Evolutionary conservation across 2,797 vertebrate species (phyloP).

Genomic region (Ciconia nigra): DNA sequence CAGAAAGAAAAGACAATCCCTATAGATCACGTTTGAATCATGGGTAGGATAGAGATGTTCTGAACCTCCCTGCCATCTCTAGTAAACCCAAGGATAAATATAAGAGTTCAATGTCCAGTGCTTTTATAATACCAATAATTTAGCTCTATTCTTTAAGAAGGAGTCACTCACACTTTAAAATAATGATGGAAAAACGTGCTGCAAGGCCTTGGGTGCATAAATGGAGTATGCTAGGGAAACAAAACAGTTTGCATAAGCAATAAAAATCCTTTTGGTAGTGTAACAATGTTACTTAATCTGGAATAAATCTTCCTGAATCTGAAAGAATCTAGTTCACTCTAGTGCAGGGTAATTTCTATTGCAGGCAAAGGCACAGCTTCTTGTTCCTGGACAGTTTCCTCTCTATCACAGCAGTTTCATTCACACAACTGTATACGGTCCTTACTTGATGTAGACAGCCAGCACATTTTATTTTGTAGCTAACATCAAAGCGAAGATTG

Average conservation of each 20-base stretch:
- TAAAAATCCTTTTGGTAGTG: background rate
- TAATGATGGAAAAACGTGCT: background rate
- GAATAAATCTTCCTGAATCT: background rate
- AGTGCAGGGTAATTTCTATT: background rate
- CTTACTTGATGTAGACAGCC: background rate
- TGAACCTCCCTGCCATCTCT: background rate
- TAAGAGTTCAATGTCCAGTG: background rate
- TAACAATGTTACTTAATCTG: background rate
- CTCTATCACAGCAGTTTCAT: background rate
- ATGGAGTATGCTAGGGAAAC: background rate
- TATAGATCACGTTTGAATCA: conserved; percentile 19
- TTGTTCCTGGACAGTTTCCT: background rate
- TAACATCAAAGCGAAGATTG: background rate
- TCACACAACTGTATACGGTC: background rate
- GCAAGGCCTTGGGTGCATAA: background rate
- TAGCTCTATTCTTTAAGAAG: background rate
- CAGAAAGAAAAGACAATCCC: conserved; percentile 25
- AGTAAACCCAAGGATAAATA: conserved; percentile 30
- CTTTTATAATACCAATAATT: background rate
- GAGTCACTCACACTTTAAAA: background rate
- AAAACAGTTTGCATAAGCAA: background rate
- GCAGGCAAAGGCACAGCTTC: background rate
- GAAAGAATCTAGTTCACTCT: background rate
- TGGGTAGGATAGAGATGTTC: conserved; percentile 11
- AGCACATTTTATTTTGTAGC: background rate